Percentiles rank a stretch among this genome's conserved stretches.
Conservation (phyloP, 2,113 vertebrate species). For the Chaenogobius annularis region DNA sequence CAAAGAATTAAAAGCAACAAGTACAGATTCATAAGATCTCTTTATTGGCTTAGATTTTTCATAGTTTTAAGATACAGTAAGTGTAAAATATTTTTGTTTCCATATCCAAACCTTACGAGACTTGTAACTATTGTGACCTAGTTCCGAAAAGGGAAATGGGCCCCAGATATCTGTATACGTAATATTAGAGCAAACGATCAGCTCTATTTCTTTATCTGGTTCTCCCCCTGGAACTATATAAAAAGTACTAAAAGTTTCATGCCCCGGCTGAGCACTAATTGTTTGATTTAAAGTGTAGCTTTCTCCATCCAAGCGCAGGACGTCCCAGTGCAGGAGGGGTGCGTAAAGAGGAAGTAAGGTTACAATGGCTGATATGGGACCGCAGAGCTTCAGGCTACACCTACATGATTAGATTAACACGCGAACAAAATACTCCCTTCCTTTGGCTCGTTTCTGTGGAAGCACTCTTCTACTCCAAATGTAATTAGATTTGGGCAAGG, state of each 20-base stretch:
- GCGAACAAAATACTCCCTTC: slow-evolving; percentile 3
- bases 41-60: not conserved
- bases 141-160: not conserved
- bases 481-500: not conserved
- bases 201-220: not conserved
- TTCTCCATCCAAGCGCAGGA: slow-evolving; percentile 29
- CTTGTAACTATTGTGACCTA: not conserved
- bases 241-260: slow-evolving; percentile 20
- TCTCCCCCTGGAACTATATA: slow-evolving; percentile 28
- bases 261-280: slow-evolving; percentile 52
- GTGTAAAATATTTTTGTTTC: not conserved
- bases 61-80: not conserved
- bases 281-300: slow-evolving; percentile 55
- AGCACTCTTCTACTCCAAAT: slow-evolving; percentile 15
- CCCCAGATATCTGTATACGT: not conserved
- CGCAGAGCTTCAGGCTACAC: slow-evolving; percentile 38
- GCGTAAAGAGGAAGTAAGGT: slow-evolving; percentile 10
- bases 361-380: slow-evolving; percentile 40
- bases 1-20: no score
- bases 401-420: slow-evolving; percentile 58
- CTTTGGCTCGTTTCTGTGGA: slow-evolving; percentile 33
- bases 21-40: no score
- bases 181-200: not conserved
- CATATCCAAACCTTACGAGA: not conserved
- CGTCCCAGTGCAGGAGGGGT: slow-evolving; percentile 23